Percentiles rank a stretch among this genome's conserved stretches.
Conservation (phyloP, 2,113 vertebrate genomes). For the Podocnemis expansa region DNA sequence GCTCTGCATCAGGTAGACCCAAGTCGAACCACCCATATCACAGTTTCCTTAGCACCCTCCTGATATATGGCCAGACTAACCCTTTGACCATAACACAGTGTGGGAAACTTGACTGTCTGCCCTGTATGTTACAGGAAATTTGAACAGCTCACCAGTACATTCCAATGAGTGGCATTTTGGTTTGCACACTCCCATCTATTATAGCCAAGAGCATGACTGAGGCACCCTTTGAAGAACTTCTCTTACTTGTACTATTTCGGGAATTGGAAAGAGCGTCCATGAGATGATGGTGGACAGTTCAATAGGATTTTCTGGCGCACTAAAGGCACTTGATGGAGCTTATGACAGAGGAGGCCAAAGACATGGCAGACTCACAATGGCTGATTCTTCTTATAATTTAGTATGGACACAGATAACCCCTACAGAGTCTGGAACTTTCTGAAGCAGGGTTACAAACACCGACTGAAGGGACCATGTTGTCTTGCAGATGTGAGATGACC, state of each 20-base stretch:
- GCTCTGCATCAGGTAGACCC: background rate
- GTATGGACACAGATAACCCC: background rate
- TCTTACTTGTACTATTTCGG: background rate
- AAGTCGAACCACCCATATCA: background rate
- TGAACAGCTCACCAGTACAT: background rate
- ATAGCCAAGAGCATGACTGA: background rate
- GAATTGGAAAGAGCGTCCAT: background rate
- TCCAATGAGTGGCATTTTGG: background rate
- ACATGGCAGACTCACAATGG: background rate
- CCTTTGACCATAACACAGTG: background rate
- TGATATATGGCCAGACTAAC: background rate
- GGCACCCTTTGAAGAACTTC: background rate
- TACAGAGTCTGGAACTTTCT: background rate
- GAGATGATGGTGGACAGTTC: background rate
- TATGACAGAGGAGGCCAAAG: background rate
- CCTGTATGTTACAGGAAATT: background rate
- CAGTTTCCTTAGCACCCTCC: background rate
- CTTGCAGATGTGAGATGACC: background rate
- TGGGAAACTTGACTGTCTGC: background rate
- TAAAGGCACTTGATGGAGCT: background rate
- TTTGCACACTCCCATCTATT: background rate
- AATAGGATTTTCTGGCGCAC: background rate
- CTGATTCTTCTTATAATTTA: background rate
- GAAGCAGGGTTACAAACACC: background rate
- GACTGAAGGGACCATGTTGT: background rate